These are phyloP conservation scores for Adrianichthys oophorus DNA, from an alignment of 2,797 vertebrate genomes.

Conservation along the genomic window DNA sequence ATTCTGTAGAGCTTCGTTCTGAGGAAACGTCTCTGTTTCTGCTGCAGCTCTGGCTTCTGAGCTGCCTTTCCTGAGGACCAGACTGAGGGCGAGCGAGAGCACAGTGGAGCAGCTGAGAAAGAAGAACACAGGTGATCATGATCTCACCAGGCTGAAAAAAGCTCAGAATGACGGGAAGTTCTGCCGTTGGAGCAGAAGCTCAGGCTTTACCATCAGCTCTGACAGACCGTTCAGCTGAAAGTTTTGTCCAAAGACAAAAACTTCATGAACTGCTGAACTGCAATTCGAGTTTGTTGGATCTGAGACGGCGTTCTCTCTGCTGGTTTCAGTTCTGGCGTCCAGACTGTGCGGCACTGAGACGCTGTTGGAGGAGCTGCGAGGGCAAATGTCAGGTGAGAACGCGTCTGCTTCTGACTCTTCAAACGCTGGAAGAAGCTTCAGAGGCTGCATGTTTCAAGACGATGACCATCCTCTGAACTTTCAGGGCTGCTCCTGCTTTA, in stretches of 20 bases:
- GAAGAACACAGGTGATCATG: slow-evolving; percentile 51
- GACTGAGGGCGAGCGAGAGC: slow-evolving; percentile 62
- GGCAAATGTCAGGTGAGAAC: slow-evolving; percentile 43
- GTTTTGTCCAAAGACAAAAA: too few species aligned
- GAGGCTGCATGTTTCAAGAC: too few species aligned
- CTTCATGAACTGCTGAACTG: too few species aligned
- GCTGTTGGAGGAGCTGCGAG: slow-evolving; percentile 47
- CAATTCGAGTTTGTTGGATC: neutral
- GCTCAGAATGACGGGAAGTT: too few species aligned
- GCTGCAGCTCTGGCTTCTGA: slow-evolving; percentile 29
- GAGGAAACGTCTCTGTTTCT: neutral
- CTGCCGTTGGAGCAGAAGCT: neutral
- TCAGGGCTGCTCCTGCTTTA: neutral
- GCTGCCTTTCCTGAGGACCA: slow-evolving; percentile 58
- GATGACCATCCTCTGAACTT: neutral
- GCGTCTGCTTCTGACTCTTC: neutral
- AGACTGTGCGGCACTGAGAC: slow-evolving; percentile 46
- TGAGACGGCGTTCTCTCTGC: neutral
- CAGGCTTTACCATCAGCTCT: neutral
- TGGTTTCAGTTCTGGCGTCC: slow-evolving; percentile 35
- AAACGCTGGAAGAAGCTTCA: neutral
- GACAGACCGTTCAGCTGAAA: neutral
- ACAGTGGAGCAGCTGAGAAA: slow-evolving; percentile 59
- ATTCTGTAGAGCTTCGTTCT: neutral
- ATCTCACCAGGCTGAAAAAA: neutral